phyloP scores from a whole-genome alignment of 2,113 vertebrate genomes.

The Takifugu bimaculatus region DNA sequence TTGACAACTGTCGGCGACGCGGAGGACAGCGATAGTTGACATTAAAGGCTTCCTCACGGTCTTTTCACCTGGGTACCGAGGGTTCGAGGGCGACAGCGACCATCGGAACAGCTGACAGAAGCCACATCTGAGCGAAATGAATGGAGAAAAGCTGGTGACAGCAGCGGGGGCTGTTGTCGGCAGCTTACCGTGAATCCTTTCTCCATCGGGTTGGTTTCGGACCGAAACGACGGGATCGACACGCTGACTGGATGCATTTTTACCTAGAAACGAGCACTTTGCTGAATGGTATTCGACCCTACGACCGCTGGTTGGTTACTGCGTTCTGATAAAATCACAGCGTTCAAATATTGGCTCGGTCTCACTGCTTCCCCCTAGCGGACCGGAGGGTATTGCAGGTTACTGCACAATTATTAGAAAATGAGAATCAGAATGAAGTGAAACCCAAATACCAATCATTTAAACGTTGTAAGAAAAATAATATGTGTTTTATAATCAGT shows the following conservation, averaged over 20 bases:
- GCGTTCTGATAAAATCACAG: slow-evolving; percentile 41
- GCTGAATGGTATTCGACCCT: neutral
- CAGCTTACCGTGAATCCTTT: slow-evolving; percentile 90
- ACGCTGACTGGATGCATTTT: slow-evolving; percentile 78
- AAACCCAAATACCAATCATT: too few relatives aligned
- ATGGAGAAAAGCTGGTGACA: slow-evolving; percentile 22
- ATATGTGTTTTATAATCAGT: too few relatives aligned
- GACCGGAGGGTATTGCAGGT: slow-evolving; percentile 15
- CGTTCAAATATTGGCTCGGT: slow-evolving; percentile 1
- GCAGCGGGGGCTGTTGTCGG: slow-evolving; percentile 15
- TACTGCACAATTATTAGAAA: neutral
- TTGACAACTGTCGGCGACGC: too few relatives aligned
- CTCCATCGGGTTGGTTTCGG: slow-evolving; percentile 86
- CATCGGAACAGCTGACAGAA: too few relatives aligned
- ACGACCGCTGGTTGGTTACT: slow-evolving; percentile 16
- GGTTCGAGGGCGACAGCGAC: too few relatives aligned
- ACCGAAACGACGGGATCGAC: slow-evolving; percentile 90
- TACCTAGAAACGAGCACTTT: neutral
- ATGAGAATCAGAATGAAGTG: neutral
- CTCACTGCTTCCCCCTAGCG: slow-evolving; percentile 37
- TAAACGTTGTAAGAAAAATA: neutral
- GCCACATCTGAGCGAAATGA: too few relatives aligned
- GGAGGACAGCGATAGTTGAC: too few relatives aligned
- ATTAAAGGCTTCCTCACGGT: too few relatives aligned
- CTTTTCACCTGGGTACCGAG: too few relatives aligned